Evolutionary conservation across 2,113 vertebrate species (phyloP).

Genomic region (Enhydra lutris): DNA sequence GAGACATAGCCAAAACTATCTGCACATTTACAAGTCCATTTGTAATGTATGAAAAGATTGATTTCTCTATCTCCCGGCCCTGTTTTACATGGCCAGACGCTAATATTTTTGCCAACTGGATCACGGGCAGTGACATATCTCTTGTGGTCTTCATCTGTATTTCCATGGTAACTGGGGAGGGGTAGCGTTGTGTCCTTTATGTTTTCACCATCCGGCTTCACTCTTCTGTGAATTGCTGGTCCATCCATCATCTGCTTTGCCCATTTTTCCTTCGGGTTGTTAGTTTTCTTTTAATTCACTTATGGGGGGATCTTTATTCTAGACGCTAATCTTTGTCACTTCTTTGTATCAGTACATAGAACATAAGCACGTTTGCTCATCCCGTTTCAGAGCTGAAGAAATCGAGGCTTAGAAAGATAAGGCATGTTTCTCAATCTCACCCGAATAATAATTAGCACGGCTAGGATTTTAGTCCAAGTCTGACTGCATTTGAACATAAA

Average conservation of each 20-base stretch:
- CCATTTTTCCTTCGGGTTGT: neutral
- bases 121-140: neutral
- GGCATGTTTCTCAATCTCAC: neutral
- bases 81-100: neutral
- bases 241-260: neutral
- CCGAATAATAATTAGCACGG: neutral
- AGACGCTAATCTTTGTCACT: neutral
- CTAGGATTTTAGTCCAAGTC: neutral
- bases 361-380: neutral
- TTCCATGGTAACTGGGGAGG: neutral
- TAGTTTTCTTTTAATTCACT: constrained; percentile 25
- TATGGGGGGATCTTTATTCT: neutral
- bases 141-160: neutral
- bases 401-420: neutral
- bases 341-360: neutral
- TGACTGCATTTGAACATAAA: neutral
- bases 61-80: neutral
- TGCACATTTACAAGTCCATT: neutral
- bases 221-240: neutral
- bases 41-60: neutral
- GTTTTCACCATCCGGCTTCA: neutral
- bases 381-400: neutral
- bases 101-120: neutral
- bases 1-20: neutral
- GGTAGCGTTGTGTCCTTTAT: neutral